These are phyloP conservation scores for Drosophila triauraria DNA, from an alignment of 1,140 invertebrate genomes.

Conservation along the genomic window DNA sequence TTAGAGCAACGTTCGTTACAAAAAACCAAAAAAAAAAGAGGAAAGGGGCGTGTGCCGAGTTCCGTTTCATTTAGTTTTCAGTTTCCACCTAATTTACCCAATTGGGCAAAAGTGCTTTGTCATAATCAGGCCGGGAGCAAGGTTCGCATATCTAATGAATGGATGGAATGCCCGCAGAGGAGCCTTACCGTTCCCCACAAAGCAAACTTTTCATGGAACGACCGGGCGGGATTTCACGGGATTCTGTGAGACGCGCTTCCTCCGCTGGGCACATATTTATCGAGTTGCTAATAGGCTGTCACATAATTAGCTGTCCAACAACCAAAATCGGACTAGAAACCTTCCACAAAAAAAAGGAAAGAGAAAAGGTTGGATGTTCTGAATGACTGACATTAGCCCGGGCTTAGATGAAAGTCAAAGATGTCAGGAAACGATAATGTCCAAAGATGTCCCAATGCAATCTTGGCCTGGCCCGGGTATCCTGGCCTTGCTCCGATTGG, in stretches of 20 bases:
- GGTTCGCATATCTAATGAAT: slow-evolving; percentile 83
- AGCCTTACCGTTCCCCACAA: slow-evolving; percentile 25
- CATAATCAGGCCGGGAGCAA: slow-evolving; percentile 82
- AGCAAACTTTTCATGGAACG: slow-evolving; percentile 60
- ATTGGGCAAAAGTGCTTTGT: slow-evolving; percentile 83
- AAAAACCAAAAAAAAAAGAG: slow-evolving; percentile 45
- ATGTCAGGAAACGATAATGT: slow-evolving; percentile 70
- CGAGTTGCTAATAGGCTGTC: slow-evolving; percentile 83
- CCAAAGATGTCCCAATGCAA: slow-evolving; percentile 61
- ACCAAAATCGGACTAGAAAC: slow-evolving; percentile 58
- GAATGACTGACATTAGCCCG: slow-evolving; percentile 68
- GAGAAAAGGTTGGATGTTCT: slow-evolving; percentile 48
- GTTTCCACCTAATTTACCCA: slow-evolving; percentile 83
- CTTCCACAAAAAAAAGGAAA: slow-evolving; percentile 4
- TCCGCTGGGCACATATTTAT: slow-evolving; percentile 80
- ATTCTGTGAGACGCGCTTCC: not conserved
- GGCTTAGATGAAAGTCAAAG: slow-evolving; percentile 73
- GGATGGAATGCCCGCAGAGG: slow-evolving; percentile 35
- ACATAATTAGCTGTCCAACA: slow-evolving; percentile 79
- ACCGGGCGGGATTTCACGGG: not conserved
- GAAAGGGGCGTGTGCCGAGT: slow-evolving; percentile 68
- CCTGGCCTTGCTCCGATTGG: slow-evolving; percentile 27
- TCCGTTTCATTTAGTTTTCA: slow-evolving; percentile 83
- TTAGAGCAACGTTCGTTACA: slow-evolving; percentile 65
- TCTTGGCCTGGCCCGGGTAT: slow-evolving; percentile 24